Evolutionary conservation across 2,888 invertebrate genomes (phyloP).

Genomic region (Conomelus anceps): DNA sequence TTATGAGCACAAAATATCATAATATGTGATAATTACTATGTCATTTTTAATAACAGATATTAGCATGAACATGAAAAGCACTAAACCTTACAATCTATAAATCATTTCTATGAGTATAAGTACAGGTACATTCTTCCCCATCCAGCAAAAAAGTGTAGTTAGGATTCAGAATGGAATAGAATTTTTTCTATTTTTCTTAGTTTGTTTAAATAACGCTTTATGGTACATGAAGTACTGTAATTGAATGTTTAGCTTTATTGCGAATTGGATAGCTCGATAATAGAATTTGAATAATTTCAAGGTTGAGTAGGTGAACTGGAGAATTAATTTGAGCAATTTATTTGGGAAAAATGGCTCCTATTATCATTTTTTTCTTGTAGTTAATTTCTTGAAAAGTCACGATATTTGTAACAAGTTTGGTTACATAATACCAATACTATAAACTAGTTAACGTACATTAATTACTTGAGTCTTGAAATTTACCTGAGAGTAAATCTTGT

Average conservation of each 20-base stretch:
- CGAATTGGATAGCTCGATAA: not conserved
- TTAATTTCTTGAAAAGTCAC: too few relatives aligned
- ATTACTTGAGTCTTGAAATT: too few relatives aligned
- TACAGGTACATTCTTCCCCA: not conserved
- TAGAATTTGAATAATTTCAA: not conserved
- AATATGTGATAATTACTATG: too few relatives aligned
- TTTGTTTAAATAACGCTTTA: not conserved
- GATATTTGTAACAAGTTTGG: too few relatives aligned
- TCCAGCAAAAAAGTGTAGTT: not conserved
- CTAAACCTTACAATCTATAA: not conserved
- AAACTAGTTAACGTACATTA: too few relatives aligned
- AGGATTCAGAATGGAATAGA: not conserved
- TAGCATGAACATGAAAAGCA: not conserved
- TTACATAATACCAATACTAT: too few relatives aligned
- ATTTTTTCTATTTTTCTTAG: not conserved
- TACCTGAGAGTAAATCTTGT: too few relatives aligned
- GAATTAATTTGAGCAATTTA: not conserved
- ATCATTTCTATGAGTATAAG: not conserved
- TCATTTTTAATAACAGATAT: too few relatives aligned
- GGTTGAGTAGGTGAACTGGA: not conserved
- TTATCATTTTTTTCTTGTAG: too few relatives aligned
- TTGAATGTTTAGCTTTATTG: too few relatives aligned
- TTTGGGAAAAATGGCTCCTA: not conserved
- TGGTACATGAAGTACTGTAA: not conserved
- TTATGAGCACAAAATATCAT: too few relatives aligned